Base-by-base conservation (phyloP, 2,113 vertebrate species). In the Heterocephalus glaber region DNA sequence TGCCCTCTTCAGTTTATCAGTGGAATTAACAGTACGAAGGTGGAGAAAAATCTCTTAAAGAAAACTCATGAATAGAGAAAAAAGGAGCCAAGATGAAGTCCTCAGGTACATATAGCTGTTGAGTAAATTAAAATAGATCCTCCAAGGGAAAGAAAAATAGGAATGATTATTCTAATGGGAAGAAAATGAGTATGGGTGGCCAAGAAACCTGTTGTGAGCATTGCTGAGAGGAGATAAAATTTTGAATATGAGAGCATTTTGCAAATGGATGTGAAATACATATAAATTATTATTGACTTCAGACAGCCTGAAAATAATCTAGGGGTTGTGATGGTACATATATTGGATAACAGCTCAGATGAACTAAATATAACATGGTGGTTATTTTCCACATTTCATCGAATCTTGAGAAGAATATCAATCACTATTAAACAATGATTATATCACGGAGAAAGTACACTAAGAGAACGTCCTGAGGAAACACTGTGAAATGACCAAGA, bases 151-250 rank as follows among this genome's bases (percentile, higher is more conserved):
- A 89, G 56, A 83, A 28, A 65, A 83, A 20, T 41, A 1, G 24
- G 28, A 76, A 1, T n/a, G 26, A n/a, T 17, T 56, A 66, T 11
- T 49, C 4, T 49, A 61, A 7, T 30, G 17, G 33, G 20, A 80
- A 3, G 28, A 70, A 44, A 84, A 35, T 24, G 10, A 28, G 2
- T 12, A 26, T 35, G 5, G 1, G 10, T 2, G 5, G 13, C 0
- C 38, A 38, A 16, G 33, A 19, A n/a, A 22, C 5, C 28, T 10
- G 8, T 7, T 28, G 65, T 4, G 11, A 81, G 44, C 12, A 33
- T 60, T 76, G 54, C 0, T 47, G 28, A 16, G 19, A 77, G 33
- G 30, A 72, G 20, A 79, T 28, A 81, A 65, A 68, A 90, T 22
- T 3, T 10, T 93, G 33, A 76, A 58, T 70, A 68, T 35, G 11